Percentiles rank a stretch among this genome's conserved stretches.
Evolutionary conservation across 2,888 invertebrate genomes (phyloP).

Genomic region (Caenorhabditis japonica): DNA sequence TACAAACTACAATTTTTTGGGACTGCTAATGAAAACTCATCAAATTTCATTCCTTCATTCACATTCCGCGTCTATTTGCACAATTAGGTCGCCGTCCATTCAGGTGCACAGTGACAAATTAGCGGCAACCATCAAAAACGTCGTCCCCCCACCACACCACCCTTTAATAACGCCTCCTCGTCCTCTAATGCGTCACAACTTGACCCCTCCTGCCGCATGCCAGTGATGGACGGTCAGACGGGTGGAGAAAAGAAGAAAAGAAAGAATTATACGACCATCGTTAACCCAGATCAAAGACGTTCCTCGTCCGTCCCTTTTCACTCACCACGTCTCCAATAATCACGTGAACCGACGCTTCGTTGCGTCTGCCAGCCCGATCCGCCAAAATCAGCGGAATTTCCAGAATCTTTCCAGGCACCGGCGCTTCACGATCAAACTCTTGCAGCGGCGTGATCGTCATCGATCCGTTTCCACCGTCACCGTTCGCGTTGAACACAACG

Average conservation of each 20-base stretch:
- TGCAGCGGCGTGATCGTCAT: slow-evolving; percentile 92
- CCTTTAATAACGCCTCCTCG: no score
- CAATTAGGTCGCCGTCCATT: slow-evolving; percentile 1
- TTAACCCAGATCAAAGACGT: slow-evolving; percentile 41
- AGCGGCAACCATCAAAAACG: slow-evolving; percentile 47
- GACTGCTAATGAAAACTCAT: no score
- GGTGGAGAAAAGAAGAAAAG: not conserved
- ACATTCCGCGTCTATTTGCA: slow-evolving; percentile 9
- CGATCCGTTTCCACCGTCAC: slow-evolving; percentile 96
- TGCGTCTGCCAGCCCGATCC: slow-evolving; percentile 87
- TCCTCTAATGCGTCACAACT: slow-evolving; percentile 22
- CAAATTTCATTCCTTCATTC: no score
- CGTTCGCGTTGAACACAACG: slow-evolving; percentile 96
- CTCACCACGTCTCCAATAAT: slow-evolving; percentile 90
- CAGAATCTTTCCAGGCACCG: slow-evolving; percentile 81
- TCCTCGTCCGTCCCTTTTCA: not conserved
- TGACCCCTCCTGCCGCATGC: slow-evolving; percentile 22
- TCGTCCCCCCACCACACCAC: not conserved
- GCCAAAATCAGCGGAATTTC: slow-evolving; percentile 96
- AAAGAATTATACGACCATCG: slow-evolving; percentile 35
- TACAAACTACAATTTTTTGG: no score
- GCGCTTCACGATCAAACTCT: slow-evolving; percentile 72
- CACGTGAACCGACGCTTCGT: slow-evolving; percentile 80
- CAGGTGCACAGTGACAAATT: slow-evolving; percentile 29
- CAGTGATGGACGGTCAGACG: not conserved